Evolutionary conservation across 2,113 vertebrate species (phyloP).

Genomic region (Drymodes brunneopygia): DNA sequence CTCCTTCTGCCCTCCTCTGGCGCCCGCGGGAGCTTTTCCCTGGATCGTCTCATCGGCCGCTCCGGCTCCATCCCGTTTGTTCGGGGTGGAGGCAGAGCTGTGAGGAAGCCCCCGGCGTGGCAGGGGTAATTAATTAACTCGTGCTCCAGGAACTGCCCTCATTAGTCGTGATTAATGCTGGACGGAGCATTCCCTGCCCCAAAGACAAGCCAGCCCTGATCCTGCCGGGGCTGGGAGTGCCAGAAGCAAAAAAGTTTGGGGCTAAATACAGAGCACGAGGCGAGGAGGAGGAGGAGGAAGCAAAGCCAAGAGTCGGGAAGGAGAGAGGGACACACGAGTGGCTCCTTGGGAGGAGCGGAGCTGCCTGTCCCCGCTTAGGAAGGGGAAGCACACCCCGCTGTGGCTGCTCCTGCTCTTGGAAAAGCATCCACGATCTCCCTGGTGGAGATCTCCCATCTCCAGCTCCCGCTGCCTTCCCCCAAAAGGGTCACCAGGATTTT

Average conservation of each 20-base stretch:
- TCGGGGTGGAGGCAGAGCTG: neutral
- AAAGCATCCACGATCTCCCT: neutral
- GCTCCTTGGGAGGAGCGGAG: neutral
- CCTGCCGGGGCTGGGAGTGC: neutral
- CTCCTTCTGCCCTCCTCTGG: conserved; percentile 41
- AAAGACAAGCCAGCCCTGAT: neutral
- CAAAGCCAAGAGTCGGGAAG: neutral
- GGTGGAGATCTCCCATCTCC: neutral
- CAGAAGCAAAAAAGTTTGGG: neutral
- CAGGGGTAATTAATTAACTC: neutral
- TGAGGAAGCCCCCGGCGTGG: neutral
- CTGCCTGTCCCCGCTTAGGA: neutral
- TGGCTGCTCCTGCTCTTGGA: neutral
- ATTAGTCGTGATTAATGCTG: neutral
- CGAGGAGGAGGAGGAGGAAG: neutral
- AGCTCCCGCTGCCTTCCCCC: rapidly evolving
- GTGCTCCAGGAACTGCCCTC: neutral
- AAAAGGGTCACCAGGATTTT: neutral
- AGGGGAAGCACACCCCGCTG: conserved; percentile 37
- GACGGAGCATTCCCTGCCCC: neutral
- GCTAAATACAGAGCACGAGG: neutral
- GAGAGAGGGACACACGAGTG: neutral
- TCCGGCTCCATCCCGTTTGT: neutral
- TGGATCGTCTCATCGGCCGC: neutral
- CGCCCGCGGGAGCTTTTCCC: neutral